Base-by-base conservation (phyloP, 2,113 vertebrate species). In the Pachyramphus minor region DNA sequence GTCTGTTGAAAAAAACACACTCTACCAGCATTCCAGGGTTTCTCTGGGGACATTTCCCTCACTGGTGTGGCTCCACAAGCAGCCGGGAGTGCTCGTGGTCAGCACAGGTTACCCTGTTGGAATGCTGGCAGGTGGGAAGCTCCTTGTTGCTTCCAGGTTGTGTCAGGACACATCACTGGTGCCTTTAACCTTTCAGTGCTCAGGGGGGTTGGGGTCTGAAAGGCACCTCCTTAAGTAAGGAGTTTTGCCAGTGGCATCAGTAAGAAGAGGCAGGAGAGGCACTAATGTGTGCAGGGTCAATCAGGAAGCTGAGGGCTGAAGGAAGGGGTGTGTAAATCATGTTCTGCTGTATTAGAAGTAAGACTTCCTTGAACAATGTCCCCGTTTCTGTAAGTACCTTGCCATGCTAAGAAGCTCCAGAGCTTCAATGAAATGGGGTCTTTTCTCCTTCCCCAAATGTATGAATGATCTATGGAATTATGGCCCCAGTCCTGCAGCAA, bases 141-240 rank as follows among this genome's bases (percentile, higher is more conserved):
- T 90, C 8, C 0, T 13, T 52, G 44, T 19, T 49, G 59, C 16
- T 89, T 56, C 60, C 37, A 9, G 71, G 30, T 78, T 33, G 13
- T 6, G 21, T 18, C 15, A 55, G 67, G 63, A 30, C 67, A 55
- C 44, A 41, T 78, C 8, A 0, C 25, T 64, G 66, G 7, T 59
- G 71, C 60, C 45, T 77, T 74, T 69, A 73, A 74, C n/a, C 37
- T 86, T 59, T 47, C 33, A 17, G 35, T 56, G 50, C 24, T 19
- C 0, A 1, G 9, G 0, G 31, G 10, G 7, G 1, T 3, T 35
- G 47, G 41, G 41, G 23, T 62, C n/a, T 58, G 30, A 50, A 71
- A 30, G 62, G 19, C 22, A 17, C 4, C 24, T 91, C 58, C 37
- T 73, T 35, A 31, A 63, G 53, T 24, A 22, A 58, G 14, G 45